Evolutionary conservation across 1,140 invertebrate genomes (phyloP), one percentile per base, ranked within the genome.

Genomic region (Galleria mellonella): DNA sequence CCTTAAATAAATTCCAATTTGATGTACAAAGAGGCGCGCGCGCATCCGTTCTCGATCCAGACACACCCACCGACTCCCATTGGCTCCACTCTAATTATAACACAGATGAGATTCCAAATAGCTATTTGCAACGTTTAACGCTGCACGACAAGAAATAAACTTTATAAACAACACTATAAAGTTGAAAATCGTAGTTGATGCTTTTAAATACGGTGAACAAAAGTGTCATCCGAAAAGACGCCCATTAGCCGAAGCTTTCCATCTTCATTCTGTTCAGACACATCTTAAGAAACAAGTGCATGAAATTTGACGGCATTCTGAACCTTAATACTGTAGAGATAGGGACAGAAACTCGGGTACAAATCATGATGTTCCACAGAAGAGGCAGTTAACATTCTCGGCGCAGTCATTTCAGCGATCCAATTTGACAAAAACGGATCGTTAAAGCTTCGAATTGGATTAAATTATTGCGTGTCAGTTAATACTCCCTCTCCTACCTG

Each of bases 81-180:
- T 84, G 77, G 81, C 61, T 64, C 56, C 70, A 52, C 54, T 61
- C 76, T 82, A 84, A 84, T 82, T 84, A 84, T 84, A 81, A 66
- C 74, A 69, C 52, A 45, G 55, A 52, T 59, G 38, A 49, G 55
- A 43, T 61, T 55, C 67, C 72, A 57, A 51, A 62, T 37, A 72
- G 77, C 77, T 81, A 82, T 84, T 84, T 81, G 77, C 73, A 84
- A 76, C 77, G 60, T 76, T 82, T 82, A 81, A 77, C 13, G 15
- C 0, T 0, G 0, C 8, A 15, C 47, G 51, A 43, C 9, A 31
- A 10, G 71, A 47, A 49, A 14, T 43, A 12, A 32, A 62, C 65
- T 45, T n/a, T 71, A 57, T 13, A 0, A 1, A 0, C 0, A 2
- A 0, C 0, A 1, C 0, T 3, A n/a, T 55, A 62, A 15, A 51